Evolutionary conservation across 2,113 vertebrate genomes (phyloP).

Genomic region (Electrona antarctica): DNA sequence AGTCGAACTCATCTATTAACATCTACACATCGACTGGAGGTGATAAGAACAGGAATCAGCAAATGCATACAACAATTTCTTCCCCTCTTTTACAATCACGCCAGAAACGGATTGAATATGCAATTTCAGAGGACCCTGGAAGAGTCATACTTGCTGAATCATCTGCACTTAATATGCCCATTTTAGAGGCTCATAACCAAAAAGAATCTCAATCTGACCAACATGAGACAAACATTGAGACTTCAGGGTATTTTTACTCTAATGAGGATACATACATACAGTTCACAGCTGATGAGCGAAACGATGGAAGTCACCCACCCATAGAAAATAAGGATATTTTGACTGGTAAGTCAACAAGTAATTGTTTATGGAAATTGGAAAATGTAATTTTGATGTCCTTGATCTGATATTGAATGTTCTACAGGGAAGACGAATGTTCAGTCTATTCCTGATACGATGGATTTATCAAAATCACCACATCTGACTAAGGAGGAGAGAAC

Average conservation of each 20-base stretch:
- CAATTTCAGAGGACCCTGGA: constrained; percentile 12
- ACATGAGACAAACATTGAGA: constrained; percentile 17
- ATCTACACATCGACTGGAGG: neutral
- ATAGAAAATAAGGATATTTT: constrained; percentile 13
- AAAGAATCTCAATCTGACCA: constrained; percentile 9
- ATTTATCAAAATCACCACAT: neutral
- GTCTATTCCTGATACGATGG: neutral
- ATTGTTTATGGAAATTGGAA: neutral
- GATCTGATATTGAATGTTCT: neutral
- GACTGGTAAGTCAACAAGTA: constrained; percentile 31
- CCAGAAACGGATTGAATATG: constrained; percentile 11
- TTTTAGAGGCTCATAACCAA: constrained; percentile 16
- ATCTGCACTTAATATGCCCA: constrained; percentile 2
- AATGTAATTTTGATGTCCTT: neutral
- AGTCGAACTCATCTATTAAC: neutral
- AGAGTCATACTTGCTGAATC: constrained; percentile 27
- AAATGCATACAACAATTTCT: neutral
- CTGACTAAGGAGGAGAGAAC: no score
- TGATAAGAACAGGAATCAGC: neutral
- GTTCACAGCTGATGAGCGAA: constrained; percentile 5
- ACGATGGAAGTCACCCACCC: constrained; percentile 2
- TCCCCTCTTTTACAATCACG: neutral
- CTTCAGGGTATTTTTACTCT: constrained; percentile 22
- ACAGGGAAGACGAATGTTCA: neutral
- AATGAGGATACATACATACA: constrained; percentile 18